Evolutionary conservation across 2,113 vertebrate species (phyloP), one percentile per base, ranked within the genome.

Genomic region (Burhinus oedicnemus): DNA sequence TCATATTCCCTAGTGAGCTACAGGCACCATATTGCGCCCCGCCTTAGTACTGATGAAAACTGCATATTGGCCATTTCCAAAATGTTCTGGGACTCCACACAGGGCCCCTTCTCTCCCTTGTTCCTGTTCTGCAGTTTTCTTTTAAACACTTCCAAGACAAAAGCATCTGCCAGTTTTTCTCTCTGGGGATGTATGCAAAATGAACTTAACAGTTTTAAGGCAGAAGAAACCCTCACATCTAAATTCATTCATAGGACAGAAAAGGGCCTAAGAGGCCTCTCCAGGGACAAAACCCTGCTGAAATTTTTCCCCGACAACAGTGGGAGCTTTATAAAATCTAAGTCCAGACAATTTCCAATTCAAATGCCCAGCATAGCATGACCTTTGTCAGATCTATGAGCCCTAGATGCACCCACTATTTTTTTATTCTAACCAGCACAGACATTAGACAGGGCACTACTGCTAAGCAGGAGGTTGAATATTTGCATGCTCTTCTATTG

Each of bases 341-440:
- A 97, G 98, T 98, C 98, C 99, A 99, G 99, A 99, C 99, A 99
- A 99, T 99, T 99, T 99, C 99, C 99, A 99, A 99, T 99, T 99
- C 99, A 99, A 99, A 99, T 99, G 98, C 97, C 98, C 98, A 97
- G 91, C 98, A 98, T 98, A 97, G 98, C 99, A 99, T 99, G 99
- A 99, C 99, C 98, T 99, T 99, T 99, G 99, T 99, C 99, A 99
- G 98, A 98, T 98, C 98, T 98, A 98, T 83, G 98, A 98, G 98
- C 95, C 98, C 97, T 98, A 97, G 97, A 98, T 98, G 98, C 97
- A 98, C 95, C 98, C 98, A 98, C 97, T 98, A 98, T 98, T 98
- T 98, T 97, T 98, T 98, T 98, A 98, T 98, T 98, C 98, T 98
- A 98, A 98, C 98, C 97, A 98, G 98, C 98, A 98, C 98, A 99